These are phyloP conservation scores for Synergus umbraculus DNA, from an alignment of 2,888 invertebrate genomes.

Conservation along the genomic window DNA sequence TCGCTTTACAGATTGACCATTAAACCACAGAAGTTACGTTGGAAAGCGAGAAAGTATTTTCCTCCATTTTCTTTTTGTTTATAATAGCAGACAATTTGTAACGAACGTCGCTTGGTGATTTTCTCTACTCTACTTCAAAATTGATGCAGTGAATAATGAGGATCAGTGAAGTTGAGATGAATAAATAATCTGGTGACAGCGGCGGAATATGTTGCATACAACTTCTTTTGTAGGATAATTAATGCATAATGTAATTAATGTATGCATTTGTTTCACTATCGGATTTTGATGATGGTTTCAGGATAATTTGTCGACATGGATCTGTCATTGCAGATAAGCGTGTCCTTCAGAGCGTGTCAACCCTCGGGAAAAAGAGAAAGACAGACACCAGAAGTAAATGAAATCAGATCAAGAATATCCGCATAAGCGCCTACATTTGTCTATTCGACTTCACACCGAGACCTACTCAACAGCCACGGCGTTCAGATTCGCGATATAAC, in stretches of 20 bases:
- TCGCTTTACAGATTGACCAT: background rate
- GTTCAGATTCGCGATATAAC: slow-evolving; percentile 45
- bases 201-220: background rate
- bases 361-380: slow-evolving; percentile 4
- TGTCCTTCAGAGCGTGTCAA: background rate
- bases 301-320: background rate
- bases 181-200: background rate
- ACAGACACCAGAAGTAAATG: slow-evolving; percentile 39
- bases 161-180: background rate
- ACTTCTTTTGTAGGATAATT: too few relatives aligned
- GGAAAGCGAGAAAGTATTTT: slow-evolving; percentile 30
- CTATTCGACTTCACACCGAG: slow-evolving; percentile 50
- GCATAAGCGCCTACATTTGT: slow-evolving; percentile 51
- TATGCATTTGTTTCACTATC: too few relatives aligned
- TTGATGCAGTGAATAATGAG: background rate
- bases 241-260: too few relatives aligned
- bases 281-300: too few relatives aligned
- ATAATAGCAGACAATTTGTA: slow-evolving; percentile 13
- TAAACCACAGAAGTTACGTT: background rate
- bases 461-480: slow-evolving; percentile 54
- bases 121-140: background rate
- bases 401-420: slow-evolving; percentile 55
- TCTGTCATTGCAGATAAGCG: slow-evolving; percentile 1
- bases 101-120: background rate
- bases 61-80: slow-evolving; percentile 10